Conservation (phyloP, 2,797 vertebrate genomes). For the Scolopax rusticola region DNA sequence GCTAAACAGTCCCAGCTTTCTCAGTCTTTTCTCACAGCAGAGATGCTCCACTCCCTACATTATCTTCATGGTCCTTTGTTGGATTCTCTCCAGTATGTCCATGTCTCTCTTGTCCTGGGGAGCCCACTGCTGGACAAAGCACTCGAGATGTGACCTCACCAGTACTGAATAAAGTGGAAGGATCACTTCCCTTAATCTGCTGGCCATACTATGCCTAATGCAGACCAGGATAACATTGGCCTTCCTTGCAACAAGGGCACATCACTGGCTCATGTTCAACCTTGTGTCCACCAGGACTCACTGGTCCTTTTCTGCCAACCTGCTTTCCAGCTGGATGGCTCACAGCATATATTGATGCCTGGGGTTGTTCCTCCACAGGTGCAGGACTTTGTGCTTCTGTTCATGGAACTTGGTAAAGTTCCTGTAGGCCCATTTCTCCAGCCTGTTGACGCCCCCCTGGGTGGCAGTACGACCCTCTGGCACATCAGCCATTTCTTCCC, state of each 20-base stretch:
- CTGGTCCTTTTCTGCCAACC: not conserved
- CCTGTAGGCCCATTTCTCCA: not conserved
- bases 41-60: not conserved
- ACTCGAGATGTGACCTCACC: not conserved
- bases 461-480: not conserved
- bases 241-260: not conserved
- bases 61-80: not conserved
- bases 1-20: not conserved
- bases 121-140: not conserved
- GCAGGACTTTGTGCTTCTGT: not conserved
- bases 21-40: not conserved
- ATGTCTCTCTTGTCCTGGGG: not conserved
- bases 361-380: not conserved
- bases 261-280: not conserved
- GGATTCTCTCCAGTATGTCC: not conserved
- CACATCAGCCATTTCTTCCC: not conserved
- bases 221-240: not conserved
- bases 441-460: not conserved
- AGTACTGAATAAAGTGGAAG: not conserved
- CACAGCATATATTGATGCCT: not conserved
- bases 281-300: not conserved
- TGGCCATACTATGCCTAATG: not conserved
- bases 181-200: not conserved
- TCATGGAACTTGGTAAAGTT: not conserved
- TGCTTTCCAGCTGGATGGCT: not conserved